Conservation (phyloP, 2,888 invertebrate species). For the Willowsia nigromaculata region DNA sequence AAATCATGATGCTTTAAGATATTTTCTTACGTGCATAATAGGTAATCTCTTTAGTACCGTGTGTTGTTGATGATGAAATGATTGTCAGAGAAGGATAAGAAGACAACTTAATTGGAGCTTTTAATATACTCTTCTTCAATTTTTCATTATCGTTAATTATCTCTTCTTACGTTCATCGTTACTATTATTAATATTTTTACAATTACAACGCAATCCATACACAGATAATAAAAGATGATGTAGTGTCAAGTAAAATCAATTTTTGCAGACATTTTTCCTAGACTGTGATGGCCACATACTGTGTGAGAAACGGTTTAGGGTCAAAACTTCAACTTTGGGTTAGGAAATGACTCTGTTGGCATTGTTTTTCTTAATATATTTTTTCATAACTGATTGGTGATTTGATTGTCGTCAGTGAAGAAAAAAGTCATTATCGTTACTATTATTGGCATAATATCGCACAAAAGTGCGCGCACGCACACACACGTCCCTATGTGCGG, state of each 20-base stretch:
- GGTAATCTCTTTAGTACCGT: neutral
- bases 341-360: constrained; percentile 36
- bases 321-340: constrained; percentile 41
- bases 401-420: constrained; percentile 37
- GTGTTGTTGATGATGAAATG: constrained; percentile 7
- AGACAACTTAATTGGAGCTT: constrained; percentile 54
- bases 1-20: neutral
- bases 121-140: constrained; percentile 1
- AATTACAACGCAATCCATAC: neutral
- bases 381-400: constrained; percentile 2
- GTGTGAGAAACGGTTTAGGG: neutral
- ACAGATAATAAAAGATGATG: constrained; percentile 1
- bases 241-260: constrained; percentile 15
- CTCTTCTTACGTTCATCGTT: neutral
- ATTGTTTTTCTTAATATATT: neutral
- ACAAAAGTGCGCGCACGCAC: neutral
- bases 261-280: neutral
- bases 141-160: constrained; percentile 26
- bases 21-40: neutral
- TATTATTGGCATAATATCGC: constrained; percentile 35
- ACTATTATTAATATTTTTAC: neutral
- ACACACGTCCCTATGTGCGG: neutral
- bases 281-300: neutral
- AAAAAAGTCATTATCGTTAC: constrained; percentile 12
- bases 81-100: constrained; percentile 24